Base-by-base conservation (phyloP, 2,113 vertebrate species). In the Ahaetulla prasina region DNA sequence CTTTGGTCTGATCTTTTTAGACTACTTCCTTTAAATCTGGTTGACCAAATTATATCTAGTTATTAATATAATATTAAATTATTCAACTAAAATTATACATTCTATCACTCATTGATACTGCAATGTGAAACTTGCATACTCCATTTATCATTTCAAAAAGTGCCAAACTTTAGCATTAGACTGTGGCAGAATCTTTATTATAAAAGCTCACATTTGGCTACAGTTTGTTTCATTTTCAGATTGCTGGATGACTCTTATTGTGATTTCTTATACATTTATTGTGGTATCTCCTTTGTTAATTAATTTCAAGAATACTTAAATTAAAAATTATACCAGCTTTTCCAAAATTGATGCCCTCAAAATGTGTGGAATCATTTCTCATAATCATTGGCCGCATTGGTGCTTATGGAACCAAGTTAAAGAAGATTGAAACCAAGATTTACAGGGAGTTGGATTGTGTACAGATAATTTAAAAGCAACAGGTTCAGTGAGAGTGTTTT, bases 81-180 rank as follows among this genome's bases (percentile, higher is more conserved):
- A 43, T 16, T n/a, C 4, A 39, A 30, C 57, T 49, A 91, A 60
- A 49, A 6, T 39, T 23, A 2, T 91, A 85, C 47, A 43, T 14
- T 47, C 16, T 57, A 16, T 22, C 27, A 49, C 27, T 49, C 27
- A 91, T 54, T 25, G 45, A 50, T 35, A 74, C 45, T 49, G 20
- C 85, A 30, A 60, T 23, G 47, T 57, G 27, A 57, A 86, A 8
- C 27, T 53, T 7, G 53, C 25, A 47, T 35, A 25, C 6, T 95
- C 95, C 63, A 39, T 89, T 92, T 86, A 91, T 47, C 52, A 92
- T 22, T 43, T 91, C 27, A 68, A 54, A 74, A 35, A 90, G 52
- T 91, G 0, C 84, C 93, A 63, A 91, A 20, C 7, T 84, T 30
- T 91, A 54, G 50, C 30, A 55, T 85, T 85, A 84, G 90, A 25